These are phyloP conservation scores for Hyperoplus immaculatus DNA, from an alignment of 2,797 vertebrate genomes.

Conservation along the genomic window DNA sequence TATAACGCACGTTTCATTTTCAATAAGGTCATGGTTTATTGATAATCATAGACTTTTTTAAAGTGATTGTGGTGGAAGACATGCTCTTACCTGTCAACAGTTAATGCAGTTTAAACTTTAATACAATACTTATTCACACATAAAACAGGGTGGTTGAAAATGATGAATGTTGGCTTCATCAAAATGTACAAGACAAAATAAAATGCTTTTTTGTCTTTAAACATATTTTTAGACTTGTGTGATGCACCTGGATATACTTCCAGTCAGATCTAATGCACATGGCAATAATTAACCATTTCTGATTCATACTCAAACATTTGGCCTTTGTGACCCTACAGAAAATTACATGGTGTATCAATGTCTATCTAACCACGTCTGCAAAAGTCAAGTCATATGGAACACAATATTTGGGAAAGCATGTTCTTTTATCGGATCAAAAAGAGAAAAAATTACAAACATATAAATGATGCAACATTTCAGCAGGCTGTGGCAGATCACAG, in stretches of 20 bases:
- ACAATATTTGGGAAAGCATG: slow-evolving; percentile 39
- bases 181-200: background rate
- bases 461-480: slow-evolving; percentile 58
- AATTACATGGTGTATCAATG: slow-evolving; percentile 6
- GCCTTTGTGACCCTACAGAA: slow-evolving; percentile 25
- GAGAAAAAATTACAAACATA: slow-evolving; percentile 44
- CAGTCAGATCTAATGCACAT: slow-evolving; percentile 29
- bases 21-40: slow-evolving; percentile 33
- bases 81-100: background rate
- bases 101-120: slow-evolving; percentile 20
- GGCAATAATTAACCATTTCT: slow-evolving; percentile 48
- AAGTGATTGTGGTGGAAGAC: slow-evolving; percentile 19
- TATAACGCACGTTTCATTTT: slow-evolving; percentile 36
- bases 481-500: slow-evolving; percentile 34
- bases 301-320: slow-evolving; percentile 24
- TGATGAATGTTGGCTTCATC: background rate
- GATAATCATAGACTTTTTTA: slow-evolving; percentile 35
- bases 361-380: slow-evolving; percentile 13
- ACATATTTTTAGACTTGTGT: slow-evolving; percentile 10
- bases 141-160: background rate
- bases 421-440: slow-evolving; percentile 9
- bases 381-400: slow-evolving; percentile 25
- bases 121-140: background rate
- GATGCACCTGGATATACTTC: slow-evolving; percentile 39
- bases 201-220: slow-evolving; percentile 16